These are phyloP conservation scores for Triplophysa yarkandensis DNA, from an alignment of 2,797 vertebrate species.

Conservation along the genomic window DNA sequence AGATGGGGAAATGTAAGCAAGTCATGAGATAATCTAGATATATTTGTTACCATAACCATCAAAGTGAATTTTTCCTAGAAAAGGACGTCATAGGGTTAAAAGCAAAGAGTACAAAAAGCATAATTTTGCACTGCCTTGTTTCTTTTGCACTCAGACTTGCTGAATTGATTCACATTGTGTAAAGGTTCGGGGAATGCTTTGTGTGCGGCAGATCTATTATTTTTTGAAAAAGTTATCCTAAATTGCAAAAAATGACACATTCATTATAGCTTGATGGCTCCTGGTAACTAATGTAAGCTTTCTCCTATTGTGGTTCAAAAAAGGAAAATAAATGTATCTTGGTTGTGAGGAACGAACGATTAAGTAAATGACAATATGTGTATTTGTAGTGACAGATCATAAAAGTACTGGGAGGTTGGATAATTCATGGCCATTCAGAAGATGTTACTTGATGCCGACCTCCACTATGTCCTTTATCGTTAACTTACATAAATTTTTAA, in stretches of 20 bases:
- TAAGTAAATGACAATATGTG: too few relatives aligned
- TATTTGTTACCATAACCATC: neutral
- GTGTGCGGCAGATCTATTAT: neutral
- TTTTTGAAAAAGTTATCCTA: neutral
- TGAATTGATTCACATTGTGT: neutral
- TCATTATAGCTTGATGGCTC: neutral
- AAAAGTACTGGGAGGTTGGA: too few relatives aligned
- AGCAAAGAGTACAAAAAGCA: neutral
- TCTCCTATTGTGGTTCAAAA: too few relatives aligned
- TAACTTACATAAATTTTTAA: too few relatives aligned
- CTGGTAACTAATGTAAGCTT: neutral
- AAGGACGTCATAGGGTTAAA: neutral
- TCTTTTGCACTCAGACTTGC: neutral
- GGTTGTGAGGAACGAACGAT: too few relatives aligned
- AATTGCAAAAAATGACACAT: too few relatives aligned
- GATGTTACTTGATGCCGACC: too few relatives aligned
- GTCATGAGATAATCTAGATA: neutral
- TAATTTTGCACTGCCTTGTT: neutral
- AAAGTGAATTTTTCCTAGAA: neutral
- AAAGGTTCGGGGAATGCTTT: neutral
- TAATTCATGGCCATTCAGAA: too few relatives aligned
- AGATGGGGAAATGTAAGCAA: slow-evolving; percentile 16
- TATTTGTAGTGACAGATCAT: too few relatives aligned
- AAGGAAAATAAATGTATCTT: too few relatives aligned
- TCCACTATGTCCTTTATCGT: too few relatives aligned